Evolutionary conservation across 2,113 vertebrate species (phyloP).

Genomic region (Girardinichthys multiradiatus): DNA sequence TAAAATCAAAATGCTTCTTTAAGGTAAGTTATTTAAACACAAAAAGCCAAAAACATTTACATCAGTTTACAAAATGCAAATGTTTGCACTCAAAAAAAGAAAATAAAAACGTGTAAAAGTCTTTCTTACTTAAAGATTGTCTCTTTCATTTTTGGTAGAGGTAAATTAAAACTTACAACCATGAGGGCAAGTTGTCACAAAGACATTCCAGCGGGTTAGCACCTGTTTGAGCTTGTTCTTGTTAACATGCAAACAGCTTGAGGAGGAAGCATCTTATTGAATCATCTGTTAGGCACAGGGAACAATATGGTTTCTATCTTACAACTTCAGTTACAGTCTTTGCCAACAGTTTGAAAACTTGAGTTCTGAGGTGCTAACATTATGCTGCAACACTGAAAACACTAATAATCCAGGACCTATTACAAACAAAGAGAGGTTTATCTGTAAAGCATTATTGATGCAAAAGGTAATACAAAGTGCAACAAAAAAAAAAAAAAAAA

Average conservation of each 20-base stretch:
- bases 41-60: conserved; percentile 8
- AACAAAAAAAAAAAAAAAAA: no score
- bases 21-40: conserved; percentile 3
- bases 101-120: background rate
- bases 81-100: background rate
- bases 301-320: background rate
- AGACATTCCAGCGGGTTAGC: conserved; percentile 6
- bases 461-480: no score
- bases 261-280: conserved; percentile 30
- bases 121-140: background rate
- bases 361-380: conserved; percentile 2
- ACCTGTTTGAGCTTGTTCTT: conserved; percentile 43
- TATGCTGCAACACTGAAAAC: background rate
- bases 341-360: no score
- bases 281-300: conserved; percentile 45
- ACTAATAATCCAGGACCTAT: background rate
- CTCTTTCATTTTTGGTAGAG: conserved; percentile 4
- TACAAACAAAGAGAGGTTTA: no score
- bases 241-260: conserved; percentile 42
- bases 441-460: no score
- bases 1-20: conserved; percentile 15
- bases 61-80: background rate
- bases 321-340: background rate
- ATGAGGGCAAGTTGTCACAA: background rate
- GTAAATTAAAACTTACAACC: conserved; percentile 4